phyloP scores from a whole-genome alignment of 1,140 invertebrate genomes.

The Solenopsis invicta region DNA sequence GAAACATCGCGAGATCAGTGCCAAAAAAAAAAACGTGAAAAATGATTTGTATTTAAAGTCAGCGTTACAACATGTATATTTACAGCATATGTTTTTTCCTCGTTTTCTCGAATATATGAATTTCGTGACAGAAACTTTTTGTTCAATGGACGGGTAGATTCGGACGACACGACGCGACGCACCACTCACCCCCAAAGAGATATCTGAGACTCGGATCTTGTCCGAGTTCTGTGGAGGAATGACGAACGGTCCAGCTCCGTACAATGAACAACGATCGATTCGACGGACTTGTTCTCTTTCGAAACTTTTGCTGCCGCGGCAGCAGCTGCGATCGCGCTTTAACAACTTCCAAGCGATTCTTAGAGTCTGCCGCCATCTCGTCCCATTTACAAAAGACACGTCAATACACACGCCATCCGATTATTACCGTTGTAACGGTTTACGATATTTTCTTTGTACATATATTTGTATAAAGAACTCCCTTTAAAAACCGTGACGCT shows the following conservation, averaged over 20 bases:
- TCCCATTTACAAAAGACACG: conserved; percentile 32
- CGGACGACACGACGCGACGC: conserved; percentile 8
- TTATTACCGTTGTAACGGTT: background rate
- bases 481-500: background rate
- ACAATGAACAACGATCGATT: conserved; percentile 71
- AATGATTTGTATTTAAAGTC: conserved; percentile 28
- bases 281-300: conserved; percentile 56
- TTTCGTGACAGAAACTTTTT: conserved; percentile 33
- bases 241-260: conserved; percentile 59
- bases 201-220: conserved; percentile 68
- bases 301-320: conserved; percentile 36
- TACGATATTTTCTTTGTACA: background rate
- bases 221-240: conserved; percentile 43
- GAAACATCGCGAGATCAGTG: conserved; percentile 8
- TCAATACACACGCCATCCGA: background rate
- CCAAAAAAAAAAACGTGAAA: conserved; percentile 12
- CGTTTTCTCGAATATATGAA: conserved; percentile 36
- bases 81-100: background rate
- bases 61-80: background rate
- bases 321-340: conserved; percentile 49
- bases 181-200: conserved; percentile 15
- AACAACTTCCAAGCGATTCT: conserved; percentile 43
- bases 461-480: background rate
- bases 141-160: conserved; percentile 31
- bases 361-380: background rate